Evolutionary conservation across 2,113 vertebrate species (phyloP).

Genomic region (Semicossyphus pulcher): DNA sequence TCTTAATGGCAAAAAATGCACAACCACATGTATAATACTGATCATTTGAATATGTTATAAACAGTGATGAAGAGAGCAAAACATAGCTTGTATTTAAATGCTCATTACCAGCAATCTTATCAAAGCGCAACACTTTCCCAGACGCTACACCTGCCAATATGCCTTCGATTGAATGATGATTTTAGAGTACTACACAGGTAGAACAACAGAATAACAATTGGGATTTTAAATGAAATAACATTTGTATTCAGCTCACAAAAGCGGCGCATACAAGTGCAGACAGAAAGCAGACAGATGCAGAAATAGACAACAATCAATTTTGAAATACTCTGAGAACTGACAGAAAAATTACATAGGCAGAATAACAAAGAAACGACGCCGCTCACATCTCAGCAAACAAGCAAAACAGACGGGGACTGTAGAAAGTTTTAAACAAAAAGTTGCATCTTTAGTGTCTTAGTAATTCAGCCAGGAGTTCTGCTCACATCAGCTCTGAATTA

Average conservation of each 20-base stretch:
- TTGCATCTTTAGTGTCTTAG: neutral
- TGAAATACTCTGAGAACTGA: constrained; percentile 1
- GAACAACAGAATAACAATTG: neutral
- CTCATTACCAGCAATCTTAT: neutral
- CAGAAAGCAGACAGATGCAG: neutral
- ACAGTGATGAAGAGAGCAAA: neutral
- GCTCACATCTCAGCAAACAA: neutral
- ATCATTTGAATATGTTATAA: neutral
- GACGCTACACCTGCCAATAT: no score
- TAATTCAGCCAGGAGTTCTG: neutral
- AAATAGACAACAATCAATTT: constrained; percentile 5
- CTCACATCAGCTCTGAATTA: neutral
- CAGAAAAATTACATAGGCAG: neutral
- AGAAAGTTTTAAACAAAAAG: neutral
- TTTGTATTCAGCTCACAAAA: neutral
- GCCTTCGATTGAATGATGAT: neutral
- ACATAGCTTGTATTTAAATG: neutral
- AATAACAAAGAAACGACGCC: neutral
- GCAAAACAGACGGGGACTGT: neutral
- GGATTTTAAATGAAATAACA: neutral
- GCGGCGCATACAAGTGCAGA: no score
- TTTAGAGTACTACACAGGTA: neutral
- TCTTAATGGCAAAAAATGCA: neutral
- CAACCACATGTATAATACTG: neutral
- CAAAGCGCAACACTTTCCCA: neutral